Evolutionary conservation across 2,888 invertebrate genomes (phyloP).

Genomic region (Cylloceria caligata): DNA sequence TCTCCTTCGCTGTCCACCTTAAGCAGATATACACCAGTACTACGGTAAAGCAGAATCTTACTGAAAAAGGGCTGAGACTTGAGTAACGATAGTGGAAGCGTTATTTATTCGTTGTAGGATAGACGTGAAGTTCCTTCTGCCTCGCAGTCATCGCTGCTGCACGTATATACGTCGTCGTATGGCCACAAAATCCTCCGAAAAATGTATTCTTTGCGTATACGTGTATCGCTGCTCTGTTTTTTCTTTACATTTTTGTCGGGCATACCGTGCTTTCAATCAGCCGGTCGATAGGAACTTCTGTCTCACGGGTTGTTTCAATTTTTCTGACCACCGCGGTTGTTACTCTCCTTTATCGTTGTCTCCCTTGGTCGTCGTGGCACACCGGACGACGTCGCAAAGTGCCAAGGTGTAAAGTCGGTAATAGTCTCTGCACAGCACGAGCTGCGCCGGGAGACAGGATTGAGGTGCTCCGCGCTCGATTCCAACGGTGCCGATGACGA

Average conservation of each 20-base stretch:
- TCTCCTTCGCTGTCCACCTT: conserved; percentile 45
- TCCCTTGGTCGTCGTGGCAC: background rate
- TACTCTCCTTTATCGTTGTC: background rate
- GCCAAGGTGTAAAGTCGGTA: conserved; percentile 63
- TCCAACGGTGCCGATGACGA: conserved; percentile 50
- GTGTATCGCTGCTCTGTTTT: background rate
- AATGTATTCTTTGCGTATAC: conserved; percentile 7
- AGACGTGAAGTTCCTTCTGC: conserved; percentile 35
- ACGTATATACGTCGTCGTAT: background rate
- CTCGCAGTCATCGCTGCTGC: conserved; percentile 2
- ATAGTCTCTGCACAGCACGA: conserved; percentile 22
- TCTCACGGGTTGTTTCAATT: conserved; percentile 4
- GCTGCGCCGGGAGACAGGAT: conserved; percentile 54
- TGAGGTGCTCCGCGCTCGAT: conserved; percentile 52
- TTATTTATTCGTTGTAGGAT: conserved; percentile 56
- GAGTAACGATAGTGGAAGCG: conserved; percentile 60
- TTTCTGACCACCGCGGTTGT: conserved; percentile 20
- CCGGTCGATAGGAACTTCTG: background rate
- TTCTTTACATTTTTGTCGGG: background rate
- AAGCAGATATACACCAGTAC: conserved; percentile 25
- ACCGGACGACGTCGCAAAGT: conserved; percentile 64
- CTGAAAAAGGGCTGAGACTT: conserved; percentile 51
- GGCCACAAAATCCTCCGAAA: conserved; percentile 7
- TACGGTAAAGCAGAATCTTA: conserved; percentile 34
- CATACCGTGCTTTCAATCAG: conserved; percentile 4